Percentiles rank a stretch among this genome's conserved stretches.
These are phyloP conservation scores for Nephotettix cincticeps DNA, from an alignment of 1,140 invertebrate genomes.

Conservation along the genomic window DNA sequence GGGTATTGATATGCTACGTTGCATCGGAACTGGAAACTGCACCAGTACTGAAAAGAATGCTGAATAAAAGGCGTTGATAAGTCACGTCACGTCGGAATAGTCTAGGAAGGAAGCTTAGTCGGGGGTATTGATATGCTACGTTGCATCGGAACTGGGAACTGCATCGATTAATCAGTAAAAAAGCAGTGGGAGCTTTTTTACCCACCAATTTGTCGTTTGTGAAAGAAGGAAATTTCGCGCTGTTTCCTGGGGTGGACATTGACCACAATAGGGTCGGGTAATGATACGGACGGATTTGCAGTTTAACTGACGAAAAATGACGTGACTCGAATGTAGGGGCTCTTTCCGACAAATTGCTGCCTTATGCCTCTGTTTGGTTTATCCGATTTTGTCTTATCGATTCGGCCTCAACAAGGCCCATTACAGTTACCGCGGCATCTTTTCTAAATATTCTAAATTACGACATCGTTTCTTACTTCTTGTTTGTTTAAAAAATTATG, in stretches of 20 bases:
- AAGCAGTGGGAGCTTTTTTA: background rate
- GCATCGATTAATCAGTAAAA: background rate
- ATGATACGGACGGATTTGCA: conserved; percentile 8
- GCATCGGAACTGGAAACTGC: no score
- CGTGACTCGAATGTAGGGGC: conserved; percentile 5
- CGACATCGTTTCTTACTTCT: no score
- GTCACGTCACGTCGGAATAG: no score
- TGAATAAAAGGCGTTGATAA: no score
- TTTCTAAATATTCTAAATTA: no score
- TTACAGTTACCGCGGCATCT: no score
- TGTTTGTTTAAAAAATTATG: no score
- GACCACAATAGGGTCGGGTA: conserved; percentile 1
- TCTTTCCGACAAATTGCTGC: conserved; percentile 12
- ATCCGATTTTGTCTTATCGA: background rate
- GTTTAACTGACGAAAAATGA: conserved; percentile 6
- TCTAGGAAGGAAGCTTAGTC: no score
- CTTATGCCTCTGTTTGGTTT: background rate
- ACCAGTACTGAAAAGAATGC: no score
- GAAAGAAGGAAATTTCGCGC: background rate
- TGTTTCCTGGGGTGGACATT: conserved; percentile 1
- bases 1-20: no score
- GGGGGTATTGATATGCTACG: no score
- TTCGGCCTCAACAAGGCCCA: no score
- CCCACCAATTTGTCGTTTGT: conserved; percentile 1
- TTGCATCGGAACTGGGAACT: background rate